Evolutionary conservation across 2,797 vertebrate genomes (phyloP).

Genomic region (Sebastes paucispinis): DNA sequence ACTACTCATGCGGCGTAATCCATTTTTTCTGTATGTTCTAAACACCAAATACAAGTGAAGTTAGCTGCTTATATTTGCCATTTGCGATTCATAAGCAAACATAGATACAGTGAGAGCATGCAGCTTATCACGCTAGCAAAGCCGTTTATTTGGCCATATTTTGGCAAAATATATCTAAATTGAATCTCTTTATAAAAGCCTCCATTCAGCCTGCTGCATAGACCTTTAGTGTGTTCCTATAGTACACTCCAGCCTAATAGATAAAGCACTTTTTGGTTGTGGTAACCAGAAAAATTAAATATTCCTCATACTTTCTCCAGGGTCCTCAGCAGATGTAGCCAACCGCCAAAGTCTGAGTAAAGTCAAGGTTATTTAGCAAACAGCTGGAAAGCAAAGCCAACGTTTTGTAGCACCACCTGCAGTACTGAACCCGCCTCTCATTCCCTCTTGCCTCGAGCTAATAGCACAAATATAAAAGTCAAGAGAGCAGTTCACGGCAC

Average conservation of each 20-base stretch:
- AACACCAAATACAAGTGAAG: neutral
- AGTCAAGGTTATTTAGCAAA: neutral
- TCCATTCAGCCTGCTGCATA: neutral
- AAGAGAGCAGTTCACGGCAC: constrained; percentile 28
- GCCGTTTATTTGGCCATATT: neutral
- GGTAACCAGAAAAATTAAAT: neutral
- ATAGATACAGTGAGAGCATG: too few species aligned
- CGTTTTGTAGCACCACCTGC: neutral
- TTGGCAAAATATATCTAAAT: neutral
- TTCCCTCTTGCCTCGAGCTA: neutral
- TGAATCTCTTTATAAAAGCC: neutral
- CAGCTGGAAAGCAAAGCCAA: neutral
- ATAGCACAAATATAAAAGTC: constrained; percentile 16
- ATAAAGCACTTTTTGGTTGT: neutral
- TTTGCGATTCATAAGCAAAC: neutral
- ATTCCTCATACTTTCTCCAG: neutral
- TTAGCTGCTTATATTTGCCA: neutral
- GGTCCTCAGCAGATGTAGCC: neutral
- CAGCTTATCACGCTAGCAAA: neutral
- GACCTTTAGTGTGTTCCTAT: neutral
- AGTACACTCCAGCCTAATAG: neutral
- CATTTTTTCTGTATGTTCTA: neutral
- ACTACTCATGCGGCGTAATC: neutral
- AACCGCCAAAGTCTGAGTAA: neutral
- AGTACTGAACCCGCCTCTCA: neutral